Conservation (phyloP, 1,140 invertebrate species). For the Aphis gossypii region DNA sequence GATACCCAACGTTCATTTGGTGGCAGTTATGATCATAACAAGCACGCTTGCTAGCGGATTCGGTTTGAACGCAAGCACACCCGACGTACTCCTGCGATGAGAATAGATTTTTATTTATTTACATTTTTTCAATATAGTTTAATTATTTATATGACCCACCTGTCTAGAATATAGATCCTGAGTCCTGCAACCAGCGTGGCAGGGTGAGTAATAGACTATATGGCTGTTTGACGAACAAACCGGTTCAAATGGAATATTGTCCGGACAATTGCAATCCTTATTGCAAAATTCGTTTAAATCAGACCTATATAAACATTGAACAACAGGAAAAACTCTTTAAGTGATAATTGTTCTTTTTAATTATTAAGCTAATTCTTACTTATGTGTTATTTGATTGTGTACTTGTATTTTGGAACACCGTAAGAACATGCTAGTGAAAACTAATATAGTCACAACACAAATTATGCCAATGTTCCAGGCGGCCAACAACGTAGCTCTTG, state of each 20-base stretch:
- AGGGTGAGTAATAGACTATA: slow-evolving; percentile 57
- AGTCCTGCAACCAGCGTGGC: slow-evolving; percentile 56
- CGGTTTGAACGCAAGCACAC: slow-evolving; percentile 58
- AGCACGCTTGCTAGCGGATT: slow-evolving; percentile 40
- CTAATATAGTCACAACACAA: slow-evolving; percentile 46
- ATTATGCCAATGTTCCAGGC: slow-evolving; percentile 52
- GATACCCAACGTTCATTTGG: slow-evolving; percentile 52
- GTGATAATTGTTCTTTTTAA: background rate
- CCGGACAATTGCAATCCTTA: slow-evolving; percentile 54
- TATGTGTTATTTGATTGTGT: slow-evolving; percentile 40
- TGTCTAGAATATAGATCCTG: slow-evolving; percentile 38
- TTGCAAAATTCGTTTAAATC: slow-evolving; percentile 40
- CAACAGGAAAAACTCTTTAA: background rate
- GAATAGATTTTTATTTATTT: background rate
- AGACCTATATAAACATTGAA: background rate
- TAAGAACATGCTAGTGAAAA: slow-evolving; percentile 31
- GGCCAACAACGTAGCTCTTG: slow-evolving; percentile 44
- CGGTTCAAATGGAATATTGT: slow-evolving; percentile 51
- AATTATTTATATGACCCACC: background rate
- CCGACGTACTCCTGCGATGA: slow-evolving; percentile 48
- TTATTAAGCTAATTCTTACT: background rate
- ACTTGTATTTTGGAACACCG: slow-evolving; percentile 52
- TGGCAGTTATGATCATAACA: slow-evolving; percentile 54
- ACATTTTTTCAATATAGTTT: background rate
- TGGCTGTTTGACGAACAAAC: slow-evolving; percentile 54